Evolutionary conservation across 2,797 vertebrate species (phyloP), one percentile per base, ranked within the genome.

Genomic region (Platalea minor): DNA sequence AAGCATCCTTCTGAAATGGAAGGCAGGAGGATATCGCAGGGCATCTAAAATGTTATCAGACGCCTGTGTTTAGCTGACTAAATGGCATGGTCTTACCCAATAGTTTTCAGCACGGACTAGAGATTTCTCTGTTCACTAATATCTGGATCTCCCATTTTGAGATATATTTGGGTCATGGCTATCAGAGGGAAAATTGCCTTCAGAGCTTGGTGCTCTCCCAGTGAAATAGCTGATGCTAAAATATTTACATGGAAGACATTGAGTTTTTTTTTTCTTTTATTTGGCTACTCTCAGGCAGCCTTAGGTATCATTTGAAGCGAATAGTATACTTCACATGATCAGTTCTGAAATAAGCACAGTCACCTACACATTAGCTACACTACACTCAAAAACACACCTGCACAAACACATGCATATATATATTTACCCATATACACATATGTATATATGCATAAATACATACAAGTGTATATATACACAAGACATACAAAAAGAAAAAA

Each of bases 41-140:
- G 5, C 16, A 77, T 28, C 19, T 31, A 26, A 75, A 86, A 35
- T 17, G 3, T 39, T 41, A 84, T 21, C 28, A 54, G 28, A 37
- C 2, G 0, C n/a, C 8, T n/a, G 24, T 25, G 10, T 76, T 48
- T 41, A 39, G 0, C 0, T 33, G 17, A 37, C 20, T 57, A 59
- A 74, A 13, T 11, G 12, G 5, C 17, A 6, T 19, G 4, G 23
- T 50, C 35, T 94, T 64, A n/a, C 6, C 11, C 50, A 72, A 19
- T 4, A 46, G 7, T 7, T 93, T 57, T 84, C 73, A 74, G 10
- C 19, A 46, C 0, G 7, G 13, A 68, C 4, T 39, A 57, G 17
- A 67, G 6, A 74, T 5, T 72, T 83, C 8, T 50, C 41, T 81
- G 4, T 23, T 75, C 29, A 11, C 28, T 45, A 39, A 20, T 43